Evolutionary conservation across 2,113 vertebrate species (phyloP), one percentile per base, ranked within the genome.

Genomic region (Pomatostomus ruficeps): DNA sequence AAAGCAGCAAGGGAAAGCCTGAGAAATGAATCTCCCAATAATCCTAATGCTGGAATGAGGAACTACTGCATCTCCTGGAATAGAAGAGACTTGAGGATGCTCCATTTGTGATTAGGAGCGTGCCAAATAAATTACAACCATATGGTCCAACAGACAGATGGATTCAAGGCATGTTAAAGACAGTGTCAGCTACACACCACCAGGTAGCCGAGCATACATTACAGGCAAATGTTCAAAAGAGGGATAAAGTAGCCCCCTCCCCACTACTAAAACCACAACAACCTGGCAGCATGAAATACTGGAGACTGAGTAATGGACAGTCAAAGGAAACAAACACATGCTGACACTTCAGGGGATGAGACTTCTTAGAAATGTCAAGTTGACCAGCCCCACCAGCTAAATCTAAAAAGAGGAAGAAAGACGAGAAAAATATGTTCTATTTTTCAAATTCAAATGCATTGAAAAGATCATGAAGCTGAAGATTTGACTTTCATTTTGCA

Each of bases 131-230:
- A 95, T 95, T 92, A 85, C 67, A 95, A 88, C 82, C 96, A 97
- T 96, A 95, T 96, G 95, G 95, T 58, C 75, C 85, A 90, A 94
- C 90, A 95, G 94, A 95, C 96, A 97, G 96, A 97, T 96, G 95
- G 95, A 95, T 93, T 93, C 90, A 70, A 96, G 94, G 88, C 85
- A 77, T 70, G 94, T 83, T 94, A 90, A 94, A 97, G 96, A 95
- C 95, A 90, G 90, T 93, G 94, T 96, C 95, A 94, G 95, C 94
- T 95, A 95, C 79, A 94, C 49, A 93, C 67, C 94, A 95, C 96
- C 96, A 96, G 96, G 94, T 97, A 97, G 94, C 55, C 26, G 81
- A 91, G 42, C 81, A 36, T 74, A 80, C 72, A 85, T 75, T 88
- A 90, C 82, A 95, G 91, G 62, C 92, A 97, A 97, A 94, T 96